Percentiles rank a stretch among this genome's conserved stretches.
These are phyloP conservation scores for Andrena bicolor DNA, from an alignment of 2,888 invertebrate genomes.

Conservation along the genomic window DNA sequence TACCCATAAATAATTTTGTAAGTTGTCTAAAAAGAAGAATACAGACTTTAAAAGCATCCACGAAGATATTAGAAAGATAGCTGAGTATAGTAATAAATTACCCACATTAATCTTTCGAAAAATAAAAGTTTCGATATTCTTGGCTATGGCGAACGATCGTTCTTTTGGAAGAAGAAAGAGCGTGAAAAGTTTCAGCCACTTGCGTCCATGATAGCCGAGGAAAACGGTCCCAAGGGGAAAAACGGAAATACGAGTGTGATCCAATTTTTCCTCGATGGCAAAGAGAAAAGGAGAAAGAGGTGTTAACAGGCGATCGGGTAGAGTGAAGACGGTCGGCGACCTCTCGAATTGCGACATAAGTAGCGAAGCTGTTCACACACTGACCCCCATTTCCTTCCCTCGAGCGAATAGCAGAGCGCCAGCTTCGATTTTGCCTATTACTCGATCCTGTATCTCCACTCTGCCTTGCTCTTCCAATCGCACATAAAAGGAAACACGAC, in stretches of 20 bases:
- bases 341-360: conserved; percentile 75
- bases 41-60: too few relatives aligned
- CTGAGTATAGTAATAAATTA: too few relatives aligned
- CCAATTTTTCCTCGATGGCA: conserved; percentile 18
- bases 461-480: conserved; percentile 10
- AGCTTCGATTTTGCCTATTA: conserved; percentile 63
- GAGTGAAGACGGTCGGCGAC: conserved; percentile 77
- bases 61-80: too few relatives aligned
- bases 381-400: conserved; percentile 81
- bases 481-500: conserved; percentile 9
- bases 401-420: conserved; percentile 40
- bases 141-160: neutral
- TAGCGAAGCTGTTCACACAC: conserved; percentile 82
- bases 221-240: neutral
- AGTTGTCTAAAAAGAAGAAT: too few relatives aligned
- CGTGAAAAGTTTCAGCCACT: neutral
- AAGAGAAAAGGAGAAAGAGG: conserved; percentile 28
- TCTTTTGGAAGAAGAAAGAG: neutral
- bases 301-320: conserved; percentile 43
- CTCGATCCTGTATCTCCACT: conserved; percentile 31
- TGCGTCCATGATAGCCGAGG: neutral
- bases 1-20: too few relatives aligned
- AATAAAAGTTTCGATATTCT: neutral
- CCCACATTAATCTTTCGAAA: too few relatives aligned
- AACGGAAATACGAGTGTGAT: conserved; percentile 23